Conservation (phyloP, 2,113 vertebrate genomes). For the Acinonyx jubatus region DNA sequence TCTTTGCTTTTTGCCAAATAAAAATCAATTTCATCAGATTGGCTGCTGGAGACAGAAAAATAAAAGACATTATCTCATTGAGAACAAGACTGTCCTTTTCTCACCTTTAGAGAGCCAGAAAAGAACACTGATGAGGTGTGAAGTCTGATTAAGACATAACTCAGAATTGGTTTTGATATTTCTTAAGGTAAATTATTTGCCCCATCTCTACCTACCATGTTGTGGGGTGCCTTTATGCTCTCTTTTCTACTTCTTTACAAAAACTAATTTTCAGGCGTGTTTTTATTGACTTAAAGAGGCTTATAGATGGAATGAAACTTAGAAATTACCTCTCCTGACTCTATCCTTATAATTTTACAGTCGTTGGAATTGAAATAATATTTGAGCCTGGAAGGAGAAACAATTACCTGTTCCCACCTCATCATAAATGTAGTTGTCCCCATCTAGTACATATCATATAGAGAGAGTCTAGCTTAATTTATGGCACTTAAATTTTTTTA, state of each 20-base stretch:
- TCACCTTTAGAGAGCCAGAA: not conserved
- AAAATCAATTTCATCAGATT: constrained; percentile 25
- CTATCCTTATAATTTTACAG: not conserved
- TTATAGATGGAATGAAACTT: not conserved
- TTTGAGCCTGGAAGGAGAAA: not conserved
- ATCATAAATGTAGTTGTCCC: not conserved
- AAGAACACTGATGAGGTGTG: not conserved
- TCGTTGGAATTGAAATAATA: not conserved
- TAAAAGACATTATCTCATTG: not conserved
- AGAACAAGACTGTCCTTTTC: not conserved
- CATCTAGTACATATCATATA: not conserved
- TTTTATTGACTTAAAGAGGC: not conserved
- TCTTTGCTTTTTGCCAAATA: constrained; percentile 53
- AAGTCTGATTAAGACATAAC: not conserved
- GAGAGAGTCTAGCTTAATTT: not conserved
- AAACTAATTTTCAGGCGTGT: constrained; percentile 35
- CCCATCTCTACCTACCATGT: no score
- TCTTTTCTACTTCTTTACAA: not conserved
- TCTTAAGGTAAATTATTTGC: not conserved
- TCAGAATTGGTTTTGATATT: not conserved
- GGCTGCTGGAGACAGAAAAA: not conserved
- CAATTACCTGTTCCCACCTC: not conserved
- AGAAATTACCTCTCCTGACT: not conserved
- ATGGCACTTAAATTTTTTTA: not conserved
- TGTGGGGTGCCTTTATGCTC: not conserved